Base-by-base conservation (phyloP, 1,140 invertebrate genomes). In the Rhagoletis zephyria region DNA sequence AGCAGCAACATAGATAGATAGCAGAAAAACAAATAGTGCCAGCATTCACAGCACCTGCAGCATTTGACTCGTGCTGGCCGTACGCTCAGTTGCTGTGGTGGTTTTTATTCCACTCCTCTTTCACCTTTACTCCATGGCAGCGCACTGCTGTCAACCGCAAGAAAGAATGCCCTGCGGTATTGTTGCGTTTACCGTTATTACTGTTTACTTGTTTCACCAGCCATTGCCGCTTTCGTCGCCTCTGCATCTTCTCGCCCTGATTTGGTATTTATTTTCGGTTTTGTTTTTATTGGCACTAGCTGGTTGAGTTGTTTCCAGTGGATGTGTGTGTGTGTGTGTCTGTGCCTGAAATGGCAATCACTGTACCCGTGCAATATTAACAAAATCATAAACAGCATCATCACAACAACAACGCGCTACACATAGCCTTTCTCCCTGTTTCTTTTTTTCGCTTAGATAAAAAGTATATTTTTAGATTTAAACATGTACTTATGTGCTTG, bases 181-280 rank as follows among this genome's bases (percentile, higher is more conserved):
- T 56, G 74, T 19, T 81, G 74, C 74, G 74, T 56, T 81, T 81
- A 81, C 74, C 45, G 74, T 81, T 81, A 81, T 81, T 51, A 81
- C 74, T 81, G 74, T 81, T 81, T 81, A 81, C 74, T 56, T 9
- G 74, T 42, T 30, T 81, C 74, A 81, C 14, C 74, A 56, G 48
- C 45, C 74, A 30, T 56, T 56, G 74, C 45, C 19, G 45, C 42
- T 77, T 19, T 51, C 48, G 3, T 56, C 16, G 48, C 14, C 16
- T 40, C 51, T 30, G 3, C 4, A 12, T 1, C 4, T 3, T 4
- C 14, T 9, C 64, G 1, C 64, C 19, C 0, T 30, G 4, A 4
- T 0, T 30, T 42, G 42, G 40, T 48, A 45, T 70, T 45, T 77
- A 9, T 48, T 14, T 77, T 77, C 2, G 48, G 12, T 42, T 74